Percentiles rank a stretch among this genome's conserved stretches.
These are phyloP conservation scores for Theretra japonica DNA, from an alignment of 2,888 invertebrate species.

Conservation along the genomic window DNA sequence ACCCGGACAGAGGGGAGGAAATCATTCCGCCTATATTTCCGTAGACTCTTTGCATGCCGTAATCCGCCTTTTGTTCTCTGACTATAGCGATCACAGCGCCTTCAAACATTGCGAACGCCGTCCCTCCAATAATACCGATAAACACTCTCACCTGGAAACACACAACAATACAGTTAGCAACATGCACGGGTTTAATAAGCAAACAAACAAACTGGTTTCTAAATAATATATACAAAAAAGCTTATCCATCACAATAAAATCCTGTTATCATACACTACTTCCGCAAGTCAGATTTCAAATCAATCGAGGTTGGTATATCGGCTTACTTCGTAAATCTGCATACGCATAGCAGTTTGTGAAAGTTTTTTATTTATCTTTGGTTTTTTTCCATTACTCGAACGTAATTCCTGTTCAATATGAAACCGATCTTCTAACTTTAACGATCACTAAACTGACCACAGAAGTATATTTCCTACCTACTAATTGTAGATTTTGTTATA, in stretches of 20 bases:
- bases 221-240: too few species aligned
- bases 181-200: neutral
- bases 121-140: conserved; percentile 89
- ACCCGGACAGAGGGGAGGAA: conserved; percentile 90
- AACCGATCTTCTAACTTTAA: too few species aligned
- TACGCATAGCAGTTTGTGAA: neutral
- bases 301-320: too few species aligned
- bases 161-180: neutral
- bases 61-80: conserved; percentile 90
- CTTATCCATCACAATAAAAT: too few species aligned
- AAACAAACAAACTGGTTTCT: too few species aligned
- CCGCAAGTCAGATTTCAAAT: too few species aligned
- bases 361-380: neutral
- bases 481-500: too few species aligned
- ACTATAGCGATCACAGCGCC: conserved; percentile 91
- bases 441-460: too few species aligned
- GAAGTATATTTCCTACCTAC: too few species aligned
- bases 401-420: neutral
- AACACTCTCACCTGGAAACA: conserved; percentile 79
- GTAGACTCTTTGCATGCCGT: conserved; percentile 90
- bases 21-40: conserved; percentile 92
- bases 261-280: too few species aligned
- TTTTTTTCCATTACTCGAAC: neutral
- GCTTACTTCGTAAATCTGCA: neutral
- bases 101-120: conserved; percentile 92